Conservation (phyloP, 2,113 vertebrate genomes). For the Larimichthys polyactis region DNA sequence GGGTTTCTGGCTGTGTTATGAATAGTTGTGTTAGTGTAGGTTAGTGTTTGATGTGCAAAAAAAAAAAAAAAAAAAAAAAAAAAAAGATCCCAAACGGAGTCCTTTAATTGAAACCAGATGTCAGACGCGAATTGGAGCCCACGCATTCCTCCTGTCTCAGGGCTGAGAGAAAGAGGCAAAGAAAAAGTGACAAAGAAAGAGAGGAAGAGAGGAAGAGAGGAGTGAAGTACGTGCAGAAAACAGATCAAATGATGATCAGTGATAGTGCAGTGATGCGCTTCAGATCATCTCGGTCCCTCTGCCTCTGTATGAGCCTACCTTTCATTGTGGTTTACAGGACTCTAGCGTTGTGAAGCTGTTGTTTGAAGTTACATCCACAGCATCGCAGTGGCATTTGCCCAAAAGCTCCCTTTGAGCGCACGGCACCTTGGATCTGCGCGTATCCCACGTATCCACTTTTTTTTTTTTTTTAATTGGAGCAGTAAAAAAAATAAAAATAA, state of each 20-base stretch:
- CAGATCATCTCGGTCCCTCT: neutral
- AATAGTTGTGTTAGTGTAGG: constrained; percentile 1
- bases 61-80: constrained; percentile 84
- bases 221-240: neutral
- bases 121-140: constrained; percentile 70
- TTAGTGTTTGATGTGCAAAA: constrained; percentile 72
- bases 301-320: constrained; percentile 65
- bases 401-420: constrained; percentile 32
- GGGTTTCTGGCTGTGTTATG: neutral
- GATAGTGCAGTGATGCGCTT: neutral
- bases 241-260: neutral
- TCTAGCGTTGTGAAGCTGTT: constrained; percentile 43
- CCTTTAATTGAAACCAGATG: constrained; percentile 94
- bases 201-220: neutral
- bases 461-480: neutral
- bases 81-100: constrained; percentile 86
- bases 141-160: constrained; percentile 78
- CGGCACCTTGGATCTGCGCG: neutral
- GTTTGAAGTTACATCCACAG: constrained; percentile 76
- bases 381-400: constrained; percentile 70
- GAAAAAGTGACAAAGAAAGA: constrained; percentile 46
- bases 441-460: constrained; percentile 22
- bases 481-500: neutral
- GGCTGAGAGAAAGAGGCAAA: constrained; percentile 33
- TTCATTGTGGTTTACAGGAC: constrained; percentile 79